Conservation (phyloP, 2,113 vertebrate genomes). For the Prionailurus viverrinus region DNA sequence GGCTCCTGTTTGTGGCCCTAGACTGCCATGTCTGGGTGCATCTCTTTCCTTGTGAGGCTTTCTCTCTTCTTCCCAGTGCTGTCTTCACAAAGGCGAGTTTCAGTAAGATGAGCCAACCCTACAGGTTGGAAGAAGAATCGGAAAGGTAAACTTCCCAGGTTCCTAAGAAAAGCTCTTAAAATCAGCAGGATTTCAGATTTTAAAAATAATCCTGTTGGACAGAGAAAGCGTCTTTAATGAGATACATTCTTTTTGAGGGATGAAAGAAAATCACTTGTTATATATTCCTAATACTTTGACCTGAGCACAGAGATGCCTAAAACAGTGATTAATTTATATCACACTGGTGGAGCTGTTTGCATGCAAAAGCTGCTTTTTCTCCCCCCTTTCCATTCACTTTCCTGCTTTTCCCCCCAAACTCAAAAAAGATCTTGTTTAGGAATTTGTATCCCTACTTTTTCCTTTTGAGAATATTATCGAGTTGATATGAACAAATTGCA, state of each 20-base stretch:
- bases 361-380: conserved; percentile 38
- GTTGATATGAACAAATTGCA: conserved; percentile 89
- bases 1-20: conserved; percentile 27
- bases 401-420: conserved; percentile 60
- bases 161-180: conserved; percentile 25
- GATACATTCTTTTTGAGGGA: conserved; percentile 33
- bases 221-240: conserved; percentile 48
- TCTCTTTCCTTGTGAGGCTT: not conserved
- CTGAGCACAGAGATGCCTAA: conserved; percentile 65
- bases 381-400: conserved; percentile 66
- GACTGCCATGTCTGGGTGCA: not conserved
- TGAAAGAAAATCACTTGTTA: conserved; percentile 80
- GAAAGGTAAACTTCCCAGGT: not conserved
- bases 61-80: not conserved
- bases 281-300: conserved; percentile 78
- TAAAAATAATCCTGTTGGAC: not conserved
- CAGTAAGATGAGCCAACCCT: not conserved
- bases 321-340: conserved; percentile 83
- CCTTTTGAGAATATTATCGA: conserved; percentile 86
- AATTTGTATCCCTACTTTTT: conserved; percentile 87
- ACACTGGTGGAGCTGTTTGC: conserved; percentile 72
- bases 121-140: conserved; percentile 34
- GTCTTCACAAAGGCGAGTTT: not conserved
- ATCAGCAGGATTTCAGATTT: not conserved
- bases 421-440: conserved; percentile 86